Evolutionary conservation across 2,113 vertebrate genomes (phyloP).

Genomic region (Ochotona princeps): DNA sequence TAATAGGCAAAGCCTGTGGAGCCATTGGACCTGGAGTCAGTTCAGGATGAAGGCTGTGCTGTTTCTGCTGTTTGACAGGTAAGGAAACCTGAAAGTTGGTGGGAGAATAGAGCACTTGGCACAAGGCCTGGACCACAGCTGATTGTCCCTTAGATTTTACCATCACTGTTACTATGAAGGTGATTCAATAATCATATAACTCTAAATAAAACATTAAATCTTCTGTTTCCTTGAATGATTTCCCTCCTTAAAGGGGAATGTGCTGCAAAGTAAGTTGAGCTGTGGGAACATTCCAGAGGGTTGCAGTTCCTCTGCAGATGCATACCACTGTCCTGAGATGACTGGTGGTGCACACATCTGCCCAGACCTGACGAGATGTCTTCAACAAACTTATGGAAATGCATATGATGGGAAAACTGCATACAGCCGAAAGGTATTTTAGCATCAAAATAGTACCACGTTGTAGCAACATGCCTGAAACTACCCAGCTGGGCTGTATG

Average conservation of each 20-base stretch:
- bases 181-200: not conserved
- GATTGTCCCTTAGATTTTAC: not conserved
- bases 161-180: not conserved
- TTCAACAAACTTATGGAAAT: too few relatives aligned
- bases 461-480: too few relatives aligned
- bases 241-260: not conserved
- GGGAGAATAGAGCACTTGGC: not conserved
- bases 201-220: not conserved
- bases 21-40: not conserved
- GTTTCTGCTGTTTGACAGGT: too few relatives aligned
- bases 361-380: too few relatives aligned
- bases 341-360: accelerated
- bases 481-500: too few relatives aligned
- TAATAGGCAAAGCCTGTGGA: not conserved
- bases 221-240: not conserved
- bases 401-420: too few relatives aligned
- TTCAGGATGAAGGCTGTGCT: too few relatives aligned
- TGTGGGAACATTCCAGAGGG: not conserved
- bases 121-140: not conserved
- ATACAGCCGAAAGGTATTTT: too few relatives aligned
- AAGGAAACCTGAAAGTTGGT: not conserved
- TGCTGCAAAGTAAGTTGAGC: not conserved
- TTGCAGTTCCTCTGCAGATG: not conserved
- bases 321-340: accelerated
- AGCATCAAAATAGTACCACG: too few relatives aligned